These are phyloP conservation scores for Iguana delicatissima DNA, from an alignment of 2,797 vertebrate species.

Conservation along the genomic window DNA sequence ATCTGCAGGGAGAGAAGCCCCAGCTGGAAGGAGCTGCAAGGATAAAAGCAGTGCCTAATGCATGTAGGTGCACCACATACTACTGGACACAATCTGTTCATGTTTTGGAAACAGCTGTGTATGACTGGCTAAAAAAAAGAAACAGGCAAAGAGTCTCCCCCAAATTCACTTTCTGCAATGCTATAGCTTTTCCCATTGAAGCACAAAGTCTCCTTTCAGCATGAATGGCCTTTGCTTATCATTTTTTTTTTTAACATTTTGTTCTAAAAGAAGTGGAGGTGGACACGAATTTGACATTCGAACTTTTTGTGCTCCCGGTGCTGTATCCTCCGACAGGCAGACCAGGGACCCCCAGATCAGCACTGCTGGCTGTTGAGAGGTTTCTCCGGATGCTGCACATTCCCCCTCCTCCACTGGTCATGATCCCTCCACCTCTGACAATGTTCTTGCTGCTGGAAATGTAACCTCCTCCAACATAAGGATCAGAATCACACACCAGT, in stretches of 20 bases:
- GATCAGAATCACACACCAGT: constrained; percentile 51
- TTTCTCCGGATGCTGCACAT: neutral
- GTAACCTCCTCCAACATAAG: constrained; percentile 54
- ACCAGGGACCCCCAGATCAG: constrained; percentile 54
- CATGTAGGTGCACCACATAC: neutral
- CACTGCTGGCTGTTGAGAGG: neutral
- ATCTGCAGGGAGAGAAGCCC: neutral
- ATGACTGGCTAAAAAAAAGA: neutral
- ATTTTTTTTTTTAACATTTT: constrained; percentile 41
- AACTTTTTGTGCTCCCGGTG: constrained; percentile 26
- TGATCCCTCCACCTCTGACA: constrained; percentile 5
- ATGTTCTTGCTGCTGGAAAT: constrained; percentile 52
- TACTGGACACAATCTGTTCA: neutral
- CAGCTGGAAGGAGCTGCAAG: neutral
- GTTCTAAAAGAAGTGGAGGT: constrained; percentile 43
- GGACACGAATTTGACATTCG: constrained; percentile 40
- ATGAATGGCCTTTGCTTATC: too few relatives aligned
- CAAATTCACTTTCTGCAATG: neutral
- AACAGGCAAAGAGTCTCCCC: neutral
- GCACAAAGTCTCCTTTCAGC: neutral
- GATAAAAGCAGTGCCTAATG: neutral
- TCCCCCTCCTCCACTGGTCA: constrained; percentile 48
- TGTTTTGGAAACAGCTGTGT: neutral
- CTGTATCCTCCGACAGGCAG: constrained; percentile 48
- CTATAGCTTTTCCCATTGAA: neutral